Evolutionary conservation across 2,888 invertebrate genomes (phyloP), one percentile per base, ranked within the genome.

Genomic region (Acleris sparsana): DNA sequence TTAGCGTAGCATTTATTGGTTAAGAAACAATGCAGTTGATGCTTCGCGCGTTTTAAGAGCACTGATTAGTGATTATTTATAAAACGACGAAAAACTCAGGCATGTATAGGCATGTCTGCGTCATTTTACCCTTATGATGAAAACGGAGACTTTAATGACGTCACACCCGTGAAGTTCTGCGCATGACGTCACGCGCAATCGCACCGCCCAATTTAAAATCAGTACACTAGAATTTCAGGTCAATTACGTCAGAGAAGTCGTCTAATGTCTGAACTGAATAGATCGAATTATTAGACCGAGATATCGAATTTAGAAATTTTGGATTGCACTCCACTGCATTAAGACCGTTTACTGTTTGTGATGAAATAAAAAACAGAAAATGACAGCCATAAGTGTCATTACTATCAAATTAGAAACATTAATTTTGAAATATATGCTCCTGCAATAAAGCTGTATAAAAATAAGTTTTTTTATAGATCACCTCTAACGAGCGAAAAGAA

Each of bases 111-210:
- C 9, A 13, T 5, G 18, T 13, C 0, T 5, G 6, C 20, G 48
- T 16, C 49, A 29, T 49, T 49, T 59, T 33, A 49, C 44, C 51
- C 53, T 29, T n/a, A 39, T 53, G 51, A 51, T 69, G 63, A 64
- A 60, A 65, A 69, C 60, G 49, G 68, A 69, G 63, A 66, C 51
- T 53, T 66, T 39, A 39, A 64, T 82, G 81, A 84, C 83, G 84
- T 83, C 80, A 79, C 66, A 53, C 57, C 61, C 63, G 73, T 84
- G 83, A 84, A 80, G 81, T 77, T 75, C 78, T 79, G 80, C 80
- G 85, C 79, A 82, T 81, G 82, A 83, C 83, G 83, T 84, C 79
- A 80, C 74, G 73, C 73, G 75, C 74, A 52, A 56, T 46, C 6
- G 17, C 46, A 17, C 57, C 60, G 62, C 29, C 59, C 53, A 63